Conservation (phyloP, 2,797 vertebrate species). For the Pygocentrus nattereri region DNA sequence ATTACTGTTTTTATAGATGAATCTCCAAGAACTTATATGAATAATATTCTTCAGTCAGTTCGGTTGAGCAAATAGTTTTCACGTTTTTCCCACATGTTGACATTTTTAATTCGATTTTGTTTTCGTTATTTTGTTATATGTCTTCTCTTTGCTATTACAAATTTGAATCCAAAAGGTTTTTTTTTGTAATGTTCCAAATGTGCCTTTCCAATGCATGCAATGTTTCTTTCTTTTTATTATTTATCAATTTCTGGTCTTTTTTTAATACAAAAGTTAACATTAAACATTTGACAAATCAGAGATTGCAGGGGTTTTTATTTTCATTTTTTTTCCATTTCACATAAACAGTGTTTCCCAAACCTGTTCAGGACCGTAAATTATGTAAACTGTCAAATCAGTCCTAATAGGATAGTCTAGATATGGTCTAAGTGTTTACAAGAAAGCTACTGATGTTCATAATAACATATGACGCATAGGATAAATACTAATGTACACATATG, state of each 20-base stretch:
- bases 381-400: too few relatives aligned
- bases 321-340: not conserved
- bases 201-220: conserved; percentile 35
- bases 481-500: too few relatives aligned
- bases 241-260: not conserved
- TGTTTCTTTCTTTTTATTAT: conserved; percentile 7
- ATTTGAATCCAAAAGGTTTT: not conserved
- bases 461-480: too few relatives aligned
- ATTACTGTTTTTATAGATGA: not conserved
- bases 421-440: too few relatives aligned
- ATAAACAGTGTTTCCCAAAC: not conserved
- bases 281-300: not conserved
- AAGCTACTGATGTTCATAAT: too few relatives aligned
- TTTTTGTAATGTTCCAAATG: conserved; percentile 18
- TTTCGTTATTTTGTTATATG: not conserved
- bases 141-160: not conserved
- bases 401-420: too few relatives aligned
- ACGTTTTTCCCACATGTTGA: not conserved
- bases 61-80: not conserved
- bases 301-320: too few relatives aligned
- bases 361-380: too few relatives aligned
- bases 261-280: not conserved
- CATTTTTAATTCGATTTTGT: not conserved
- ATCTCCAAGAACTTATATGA: not conserved
- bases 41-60: not conserved